These are phyloP conservation scores for Geophilus truncorum DNA, from an alignment of 2,888 invertebrate genomes.

Conservation along the genomic window DNA sequence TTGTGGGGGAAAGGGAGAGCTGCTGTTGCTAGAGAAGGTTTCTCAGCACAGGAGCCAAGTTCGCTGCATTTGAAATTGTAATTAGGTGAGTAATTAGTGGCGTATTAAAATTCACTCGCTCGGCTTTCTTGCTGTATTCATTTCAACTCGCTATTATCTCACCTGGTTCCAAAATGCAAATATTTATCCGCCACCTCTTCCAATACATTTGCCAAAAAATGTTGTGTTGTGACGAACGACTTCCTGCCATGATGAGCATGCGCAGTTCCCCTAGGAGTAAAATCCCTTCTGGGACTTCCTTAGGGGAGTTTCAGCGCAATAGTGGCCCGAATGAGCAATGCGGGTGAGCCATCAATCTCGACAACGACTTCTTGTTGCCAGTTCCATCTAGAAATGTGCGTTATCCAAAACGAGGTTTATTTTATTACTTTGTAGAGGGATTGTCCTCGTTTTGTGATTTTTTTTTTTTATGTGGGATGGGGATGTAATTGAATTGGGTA, in stretches of 20 bases:
- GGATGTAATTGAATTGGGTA: too few relatives aligned
- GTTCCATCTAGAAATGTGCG: background rate
- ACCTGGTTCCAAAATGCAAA: too few relatives aligned
- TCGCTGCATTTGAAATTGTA: background rate
- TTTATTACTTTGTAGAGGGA: too few relatives aligned
- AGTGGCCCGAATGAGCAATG: background rate
- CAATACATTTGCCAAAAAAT: background rate
- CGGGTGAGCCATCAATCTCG: background rate
- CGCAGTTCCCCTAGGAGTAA: background rate
- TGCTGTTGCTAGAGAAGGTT: too few relatives aligned
- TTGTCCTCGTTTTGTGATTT: too few relatives aligned
- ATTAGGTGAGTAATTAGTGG: slow-evolving; percentile 7
- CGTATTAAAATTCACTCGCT: background rate
- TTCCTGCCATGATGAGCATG: slow-evolving; percentile 1
- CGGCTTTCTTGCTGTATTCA: background rate
- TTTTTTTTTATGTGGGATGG: too few relatives aligned
- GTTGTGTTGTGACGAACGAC: background rate
- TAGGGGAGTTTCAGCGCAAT: background rate
- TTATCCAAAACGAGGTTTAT: background rate
- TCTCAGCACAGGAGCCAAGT: background rate
- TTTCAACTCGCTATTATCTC: background rate
- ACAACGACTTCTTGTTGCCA: background rate
- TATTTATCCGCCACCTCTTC: too few relatives aligned
- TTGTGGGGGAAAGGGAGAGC: background rate
- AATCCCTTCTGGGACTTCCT: background rate